Evolutionary conservation across 1,140 invertebrate genomes (phyloP).

Genomic region (Teleogryllus occipitalis): DNA sequence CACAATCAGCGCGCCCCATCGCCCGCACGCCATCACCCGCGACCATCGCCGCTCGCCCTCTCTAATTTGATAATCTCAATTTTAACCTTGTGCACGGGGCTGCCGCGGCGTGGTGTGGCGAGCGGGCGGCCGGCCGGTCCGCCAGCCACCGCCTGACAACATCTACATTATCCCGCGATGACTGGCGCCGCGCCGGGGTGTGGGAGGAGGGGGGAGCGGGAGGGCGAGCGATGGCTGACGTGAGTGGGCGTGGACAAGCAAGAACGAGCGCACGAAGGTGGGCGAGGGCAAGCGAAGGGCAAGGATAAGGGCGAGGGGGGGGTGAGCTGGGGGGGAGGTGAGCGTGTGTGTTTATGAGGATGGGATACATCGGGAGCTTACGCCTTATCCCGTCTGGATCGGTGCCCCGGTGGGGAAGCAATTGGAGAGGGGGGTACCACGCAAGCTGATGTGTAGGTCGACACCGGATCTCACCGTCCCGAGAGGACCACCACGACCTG

Average conservation of each 20-base stretch:
- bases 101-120: too few species aligned
- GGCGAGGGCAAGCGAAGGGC: not conserved
- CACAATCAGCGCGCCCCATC: not conserved
- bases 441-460: too few species aligned
- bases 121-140: too few species aligned
- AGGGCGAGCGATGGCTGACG: not conserved
- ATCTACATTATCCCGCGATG: not conserved
- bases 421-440: too few species aligned
- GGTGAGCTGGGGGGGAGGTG: too few species aligned
- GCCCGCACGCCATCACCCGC: not conserved
- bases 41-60: not conserved
- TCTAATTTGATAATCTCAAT: conserved; percentile 1
- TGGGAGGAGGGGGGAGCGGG: not conserved
- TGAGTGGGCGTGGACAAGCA: not conserved
- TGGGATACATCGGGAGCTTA: too few species aligned
- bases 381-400: too few species aligned
- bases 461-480: too few species aligned
- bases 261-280: not conserved
- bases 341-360: too few species aligned
- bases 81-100: not conserved
- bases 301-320: too few species aligned
- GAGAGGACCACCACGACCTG: too few species aligned
- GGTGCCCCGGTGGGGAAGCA: too few species aligned
- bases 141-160: not conserved
- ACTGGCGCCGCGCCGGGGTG: not conserved